phyloP scores from a whole-genome alignment of 2,113 vertebrate species.

The Crotalus helleri region DNA sequence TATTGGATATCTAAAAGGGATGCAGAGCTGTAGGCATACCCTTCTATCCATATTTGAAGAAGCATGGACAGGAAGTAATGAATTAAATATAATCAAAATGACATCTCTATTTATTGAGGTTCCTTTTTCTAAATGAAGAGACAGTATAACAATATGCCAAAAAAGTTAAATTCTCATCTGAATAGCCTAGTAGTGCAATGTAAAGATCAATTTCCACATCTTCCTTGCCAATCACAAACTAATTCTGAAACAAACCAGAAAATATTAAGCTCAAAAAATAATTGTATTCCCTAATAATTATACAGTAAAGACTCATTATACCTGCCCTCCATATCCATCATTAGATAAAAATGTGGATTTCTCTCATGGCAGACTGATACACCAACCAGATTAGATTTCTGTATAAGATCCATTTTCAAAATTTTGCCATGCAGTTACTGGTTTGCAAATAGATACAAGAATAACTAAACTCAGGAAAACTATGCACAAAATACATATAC shows the following conservation, averaged over 20 bases:
- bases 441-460: neutral
- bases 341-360: neutral
- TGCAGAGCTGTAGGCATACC: slow-evolving; percentile 35
- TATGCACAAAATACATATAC: neutral
- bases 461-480: neutral
- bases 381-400: neutral
- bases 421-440: neutral
- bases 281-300: neutral
- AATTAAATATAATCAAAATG: slow-evolving; percentile 2
- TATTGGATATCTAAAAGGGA: slow-evolving; percentile 37
- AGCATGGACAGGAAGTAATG: slow-evolving; percentile 10
- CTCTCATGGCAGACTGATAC: neutral
- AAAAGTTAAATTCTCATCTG: neutral
- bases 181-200: neutral
- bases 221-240: neutral
- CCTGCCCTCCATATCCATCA: neutral
- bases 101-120: slow-evolving; percentile 17
- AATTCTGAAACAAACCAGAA: slow-evolving; percentile 2
- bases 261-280: neutral
- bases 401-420: neutral
- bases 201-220: neutral
- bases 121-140: neutral
- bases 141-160: neutral
- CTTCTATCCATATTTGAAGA: slow-evolving; percentile 9
- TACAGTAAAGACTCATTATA: neutral